Evolutionary conservation across 2,113 vertebrate genomes (phyloP).

Genomic region (Tor tambroides): DNA sequence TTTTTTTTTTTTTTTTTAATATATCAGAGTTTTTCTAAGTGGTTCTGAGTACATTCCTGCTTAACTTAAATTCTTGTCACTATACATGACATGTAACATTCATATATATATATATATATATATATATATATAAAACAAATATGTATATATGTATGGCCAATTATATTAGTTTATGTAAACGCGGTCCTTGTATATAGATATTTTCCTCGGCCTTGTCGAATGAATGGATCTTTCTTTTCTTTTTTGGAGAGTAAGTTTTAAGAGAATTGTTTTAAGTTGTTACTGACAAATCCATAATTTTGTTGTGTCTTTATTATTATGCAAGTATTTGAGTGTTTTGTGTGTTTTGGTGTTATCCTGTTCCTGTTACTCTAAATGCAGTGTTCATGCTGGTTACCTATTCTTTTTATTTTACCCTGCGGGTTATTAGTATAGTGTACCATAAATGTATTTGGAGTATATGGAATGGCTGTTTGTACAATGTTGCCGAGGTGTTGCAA

Average conservation of each 20-base stretch:
- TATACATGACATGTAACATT: conserved; percentile 73
- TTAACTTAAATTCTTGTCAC: conserved; percentile 78
- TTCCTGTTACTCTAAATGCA: conserved; percentile 22
- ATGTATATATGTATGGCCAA: conserved; percentile 48
- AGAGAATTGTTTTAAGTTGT: conserved; percentile 15
- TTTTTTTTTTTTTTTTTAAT: no score
- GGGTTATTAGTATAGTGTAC: not conserved
- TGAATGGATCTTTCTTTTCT: not conserved
- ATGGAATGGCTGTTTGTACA: conserved; percentile 18
- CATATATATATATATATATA: conserved; percentile 53
- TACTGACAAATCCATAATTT: conserved; percentile 37
- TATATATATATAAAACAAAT: conserved; percentile 58
- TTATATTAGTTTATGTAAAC: conserved; percentile 64
- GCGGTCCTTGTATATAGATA: conserved; percentile 66
- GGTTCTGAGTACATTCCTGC: conserved; percentile 77
- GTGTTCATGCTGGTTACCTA: conserved; percentile 27
- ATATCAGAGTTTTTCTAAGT: conserved; percentile 64
- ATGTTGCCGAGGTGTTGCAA: not conserved
- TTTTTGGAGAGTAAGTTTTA: conserved; percentile 9
- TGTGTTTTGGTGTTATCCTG: conserved; percentile 22
- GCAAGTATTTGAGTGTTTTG: conserved; percentile 25
- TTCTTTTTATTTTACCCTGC: conserved; percentile 16
- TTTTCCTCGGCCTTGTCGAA: conserved; percentile 56
- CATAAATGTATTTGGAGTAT: not conserved
- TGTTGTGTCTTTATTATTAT: conserved; percentile 38